Evolutionary conservation across 1,140 invertebrate genomes (phyloP).

Genomic region (Anastrepha obliqua): DNA sequence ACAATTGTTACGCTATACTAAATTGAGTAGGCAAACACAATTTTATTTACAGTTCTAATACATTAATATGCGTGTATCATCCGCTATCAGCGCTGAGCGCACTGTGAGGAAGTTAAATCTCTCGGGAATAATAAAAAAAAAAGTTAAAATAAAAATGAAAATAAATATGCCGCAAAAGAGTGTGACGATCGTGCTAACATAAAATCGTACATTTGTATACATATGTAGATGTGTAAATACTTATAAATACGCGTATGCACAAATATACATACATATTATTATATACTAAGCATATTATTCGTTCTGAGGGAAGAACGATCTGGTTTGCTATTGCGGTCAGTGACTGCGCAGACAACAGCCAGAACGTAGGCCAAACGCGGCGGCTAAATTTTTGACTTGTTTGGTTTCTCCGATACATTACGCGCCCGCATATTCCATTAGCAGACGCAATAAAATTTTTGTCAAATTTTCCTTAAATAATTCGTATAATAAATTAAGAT

Average conservation of each 20-base stretch:
- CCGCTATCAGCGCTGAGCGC: not conserved
- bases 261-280: not conserved
- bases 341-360: not conserved
- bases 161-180: not conserved
- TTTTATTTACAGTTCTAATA: too few relatives aligned
- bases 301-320: constrained; percentile 4
- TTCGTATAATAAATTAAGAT: not conserved
- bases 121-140: not conserved
- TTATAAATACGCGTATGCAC: not conserved
- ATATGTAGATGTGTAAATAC: not conserved
- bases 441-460: not conserved
- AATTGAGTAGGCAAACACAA: not conserved
- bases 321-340: not conserved
- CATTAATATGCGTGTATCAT: not conserved
- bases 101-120: not conserved
- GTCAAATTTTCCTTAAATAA: not conserved
- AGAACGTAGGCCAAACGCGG: not conserved
- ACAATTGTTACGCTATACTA: too few relatives aligned
- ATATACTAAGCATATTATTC: not conserved
- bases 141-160: not conserved
- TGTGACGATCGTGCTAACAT: not conserved
- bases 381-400: not conserved
- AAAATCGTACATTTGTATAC: too few relatives aligned
- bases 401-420: not conserved
- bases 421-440: not conserved